Base-by-base conservation (phyloP, 2,113 vertebrate species). In the Baryphthengus martii region DNA sequence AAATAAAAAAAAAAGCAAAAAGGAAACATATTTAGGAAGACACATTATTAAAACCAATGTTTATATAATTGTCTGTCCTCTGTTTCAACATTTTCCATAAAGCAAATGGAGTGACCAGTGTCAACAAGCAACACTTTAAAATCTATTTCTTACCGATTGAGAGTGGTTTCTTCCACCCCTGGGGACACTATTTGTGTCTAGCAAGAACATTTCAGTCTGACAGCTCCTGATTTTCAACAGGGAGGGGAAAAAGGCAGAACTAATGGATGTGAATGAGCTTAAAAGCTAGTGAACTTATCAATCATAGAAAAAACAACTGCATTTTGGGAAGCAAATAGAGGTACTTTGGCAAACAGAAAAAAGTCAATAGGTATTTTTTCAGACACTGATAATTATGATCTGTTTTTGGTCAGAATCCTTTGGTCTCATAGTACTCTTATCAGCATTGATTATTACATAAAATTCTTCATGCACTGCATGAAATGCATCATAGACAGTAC, bases 261-360 rank as follows among this genome's bases (percentile, higher is more conserved):
- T 98, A 98, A 98, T 98, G 98, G 97, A 97, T 81, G 79, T 88
- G 95, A 97, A 96, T 96, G 85, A 97, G 95, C 94, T 97, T 97
- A 97, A 97, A 98, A 98, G 97, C 97, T 93, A 84, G 88, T 39
- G 85, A 97, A 96, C 93, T 96, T 98, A 98, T 97, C 98, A 98
- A 96, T 98, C 96, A 97, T 40, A 55, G 29, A 88, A 97, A 88
- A 97, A 97, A 95, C 89, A 95, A 93, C 75, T 88, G 81, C 93
- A 95, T 97, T 97, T 97, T 53, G 59, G 88, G 93, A 95, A 97
- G 88, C 78, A 97, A 97, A 97, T 44, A 89, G 63, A 92, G 39
- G 82, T 94, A 93, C 88, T 97, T 95, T 79, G 79, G 66, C 79
- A 97, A 97, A 91, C 29, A 83, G 87, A 52, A 82, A 77, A 93